Base-by-base conservation (phyloP, 2,797 vertebrate species). In the Rhincodon typus region DNA sequence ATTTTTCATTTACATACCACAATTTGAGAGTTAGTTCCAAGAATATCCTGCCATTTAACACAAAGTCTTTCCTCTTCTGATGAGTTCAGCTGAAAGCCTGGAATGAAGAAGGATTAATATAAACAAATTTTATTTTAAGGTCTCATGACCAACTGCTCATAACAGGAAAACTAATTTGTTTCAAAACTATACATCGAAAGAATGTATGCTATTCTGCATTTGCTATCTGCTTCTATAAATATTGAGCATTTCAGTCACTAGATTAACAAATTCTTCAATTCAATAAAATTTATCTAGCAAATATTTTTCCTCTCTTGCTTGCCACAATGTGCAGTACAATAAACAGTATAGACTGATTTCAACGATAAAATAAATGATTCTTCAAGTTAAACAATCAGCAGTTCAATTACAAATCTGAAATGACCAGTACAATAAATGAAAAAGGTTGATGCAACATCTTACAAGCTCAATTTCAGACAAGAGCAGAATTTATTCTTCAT, bases 1-100 rank as follows among this genome's bases (percentile, higher is more conserved):
- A 86, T 66, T 50, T 66, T 19, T 42, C 27, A 82, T 84, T 96
- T 96, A 98, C 99, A 96, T 97, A 99, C 99, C 96, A 99, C 98
- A 96, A 99, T 98, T 97, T 99, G 98, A 96, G 98, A 98, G 97
- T 98, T 98, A 0, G 97, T 97, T 34, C 99, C 98, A 96, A 99
- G 98, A 97, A 98, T 97, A 94, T 97, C 97, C 97, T 98, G 98
- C 99, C 99, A 99, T 96, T 99, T 99, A 96, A 97, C 97, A 96
- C 97, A 97, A 1, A 98, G 96, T 95, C 97, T 96, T 66, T 98
- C 97, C 96, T 99, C 99, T 96, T 97, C 97, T 57, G 96, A 53
- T 94, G 96, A 74, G 94, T 96, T 95, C 69, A 97, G 96, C 13
- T 97, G 97, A 96, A 96, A 97, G 94, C 96, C 97, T 98, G 96